Base-by-base conservation (phyloP, 2,888 invertebrate genomes). In the Ectemnius cavifrons region DNA sequence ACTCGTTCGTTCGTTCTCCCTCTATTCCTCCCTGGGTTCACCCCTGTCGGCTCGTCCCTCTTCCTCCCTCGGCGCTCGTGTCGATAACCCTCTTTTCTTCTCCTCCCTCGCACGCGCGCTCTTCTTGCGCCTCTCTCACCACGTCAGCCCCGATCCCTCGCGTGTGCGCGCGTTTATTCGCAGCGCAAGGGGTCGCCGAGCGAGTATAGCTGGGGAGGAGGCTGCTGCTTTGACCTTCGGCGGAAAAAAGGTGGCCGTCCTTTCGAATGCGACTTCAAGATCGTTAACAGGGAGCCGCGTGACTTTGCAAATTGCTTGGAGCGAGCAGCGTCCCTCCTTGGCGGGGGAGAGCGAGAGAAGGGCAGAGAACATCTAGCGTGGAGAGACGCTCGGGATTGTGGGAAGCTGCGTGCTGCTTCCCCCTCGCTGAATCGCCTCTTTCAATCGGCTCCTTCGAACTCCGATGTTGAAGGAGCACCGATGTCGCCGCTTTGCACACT, bases 271-370 rank as follows among this genome's bases (percentile, higher is more conserved):
- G 81, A 80, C 63, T 80, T 68, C 68, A 71, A 71, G 73, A 80
- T 81, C 73, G 81, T 83, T 83, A 81, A 81, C 81, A 72, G 83
- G 78, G 63, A 79, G 75, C 72, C 49, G 64, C 60, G 78, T 81
- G 81, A 81, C 83, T 80, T 37, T 27, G 78, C 81, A 83, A 71
- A 73, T 78, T 78, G 52, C n/a, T 52, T 64, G 69, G 58, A 28
- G 23, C 23, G 63, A 59, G 16, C 45, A 49, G 61, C 14, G 23
- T 63, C 65, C 46, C 27, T 11, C 45, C 52, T 8, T 49, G 37
- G 23, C 23, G 23, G 23, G 37, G 37, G 37, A 37, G 37, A 37
- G 37, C 37, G 23, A 23, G 23, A 23, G 23, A 23, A 2, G 23
- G 23, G 23, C 23, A 20, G 20, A 23, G 23, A 23, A 23, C 23